Conservation (phyloP, 2,888 invertebrate species). For the Amphiduros pacificus region DNA sequence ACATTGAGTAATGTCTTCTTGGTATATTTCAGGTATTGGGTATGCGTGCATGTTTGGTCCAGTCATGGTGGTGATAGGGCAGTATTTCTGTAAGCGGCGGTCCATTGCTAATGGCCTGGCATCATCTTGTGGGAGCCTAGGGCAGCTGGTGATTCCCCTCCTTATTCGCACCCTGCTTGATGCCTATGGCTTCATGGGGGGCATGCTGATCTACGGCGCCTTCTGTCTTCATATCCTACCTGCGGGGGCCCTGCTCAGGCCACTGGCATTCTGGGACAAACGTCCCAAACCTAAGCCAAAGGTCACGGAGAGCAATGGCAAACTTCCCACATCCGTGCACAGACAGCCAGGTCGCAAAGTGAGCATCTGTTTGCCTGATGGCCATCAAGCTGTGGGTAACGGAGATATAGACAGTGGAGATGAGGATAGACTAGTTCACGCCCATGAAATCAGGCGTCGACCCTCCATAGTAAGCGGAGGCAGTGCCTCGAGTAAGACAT, state of each 20-base stretch:
- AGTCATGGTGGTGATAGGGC: slow-evolving; percentile 13
- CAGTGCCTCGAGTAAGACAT: no score
- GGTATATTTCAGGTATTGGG: slow-evolving; percentile 18
- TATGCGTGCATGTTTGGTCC: slow-evolving; percentile 21
- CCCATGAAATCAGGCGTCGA: no score
- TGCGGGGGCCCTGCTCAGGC: slow-evolving; percentile 7
- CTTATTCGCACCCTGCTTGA: slow-evolving; percentile 13
- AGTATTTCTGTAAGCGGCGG: slow-evolving; percentile 16
- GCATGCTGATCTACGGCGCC: slow-evolving; percentile 1
- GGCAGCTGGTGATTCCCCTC: slow-evolving; percentile 24
- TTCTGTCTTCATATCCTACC: slow-evolving; percentile 4
- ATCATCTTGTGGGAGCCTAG: slow-evolving; percentile 23
- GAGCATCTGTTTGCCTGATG: no score
- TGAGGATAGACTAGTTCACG: no score
- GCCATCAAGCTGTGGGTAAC: no score
- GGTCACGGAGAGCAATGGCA: no score
- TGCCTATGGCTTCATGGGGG: slow-evolving; percentile 14
- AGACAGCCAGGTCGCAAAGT: not conserved
- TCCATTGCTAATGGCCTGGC: slow-evolving; percentile 24
- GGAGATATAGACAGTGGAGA: no score
- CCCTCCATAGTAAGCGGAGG: no score
- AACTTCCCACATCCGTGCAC: no score
- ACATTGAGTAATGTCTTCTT: no score
- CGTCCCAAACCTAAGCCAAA: no score
- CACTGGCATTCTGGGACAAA: slow-evolving; percentile 5